These are phyloP conservation scores for Charaxes varanes DNA, from an alignment of 1,140 invertebrate species.

Conservation along the genomic window DNA sequence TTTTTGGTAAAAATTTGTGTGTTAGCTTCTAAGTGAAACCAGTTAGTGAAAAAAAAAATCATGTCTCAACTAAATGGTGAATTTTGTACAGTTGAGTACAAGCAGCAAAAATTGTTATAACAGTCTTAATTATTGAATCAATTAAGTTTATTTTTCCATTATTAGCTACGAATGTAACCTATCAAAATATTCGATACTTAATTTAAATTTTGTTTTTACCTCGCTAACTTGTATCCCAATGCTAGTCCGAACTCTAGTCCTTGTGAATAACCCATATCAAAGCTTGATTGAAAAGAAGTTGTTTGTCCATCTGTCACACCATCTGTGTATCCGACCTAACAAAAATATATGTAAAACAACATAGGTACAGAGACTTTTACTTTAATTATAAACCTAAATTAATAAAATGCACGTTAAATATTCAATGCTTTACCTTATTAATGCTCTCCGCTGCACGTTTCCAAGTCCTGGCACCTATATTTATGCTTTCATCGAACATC, in stretches of 20 bases:
- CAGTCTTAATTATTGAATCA: too few relatives aligned
- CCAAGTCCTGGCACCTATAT: constrained; percentile 31
- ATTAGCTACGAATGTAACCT: not conserved
- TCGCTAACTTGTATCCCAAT: constrained; percentile 29
- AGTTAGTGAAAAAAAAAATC: too few relatives aligned
- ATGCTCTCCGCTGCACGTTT: constrained; percentile 25
- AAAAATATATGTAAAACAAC: too few relatives aligned
- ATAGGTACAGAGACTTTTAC: too few relatives aligned
- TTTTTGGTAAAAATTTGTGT: too few relatives aligned
- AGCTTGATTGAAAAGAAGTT: constrained; percentile 50
- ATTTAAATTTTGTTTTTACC: constrained; percentile 20
- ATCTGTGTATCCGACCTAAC: constrained; percentile 48
- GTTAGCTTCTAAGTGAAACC: too few relatives aligned
- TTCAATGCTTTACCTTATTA: constrained; percentile 35
- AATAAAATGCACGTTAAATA: too few relatives aligned
- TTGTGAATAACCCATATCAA: constrained; percentile 48
- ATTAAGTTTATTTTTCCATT: not conserved
- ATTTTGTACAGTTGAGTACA: too few relatives aligned
- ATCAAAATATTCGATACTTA: not conserved
- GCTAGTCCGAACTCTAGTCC: constrained; percentile 46
- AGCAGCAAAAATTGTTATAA: too few relatives aligned
- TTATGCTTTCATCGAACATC: constrained; percentile 31
- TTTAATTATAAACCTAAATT: too few relatives aligned
- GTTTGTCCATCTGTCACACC: constrained; percentile 46
- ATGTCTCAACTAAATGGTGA: too few relatives aligned